These are phyloP conservation scores for Oncorhynchus gorbuscha DNA, from an alignment of 2,113 vertebrate genomes.

Conservation along the genomic window DNA sequence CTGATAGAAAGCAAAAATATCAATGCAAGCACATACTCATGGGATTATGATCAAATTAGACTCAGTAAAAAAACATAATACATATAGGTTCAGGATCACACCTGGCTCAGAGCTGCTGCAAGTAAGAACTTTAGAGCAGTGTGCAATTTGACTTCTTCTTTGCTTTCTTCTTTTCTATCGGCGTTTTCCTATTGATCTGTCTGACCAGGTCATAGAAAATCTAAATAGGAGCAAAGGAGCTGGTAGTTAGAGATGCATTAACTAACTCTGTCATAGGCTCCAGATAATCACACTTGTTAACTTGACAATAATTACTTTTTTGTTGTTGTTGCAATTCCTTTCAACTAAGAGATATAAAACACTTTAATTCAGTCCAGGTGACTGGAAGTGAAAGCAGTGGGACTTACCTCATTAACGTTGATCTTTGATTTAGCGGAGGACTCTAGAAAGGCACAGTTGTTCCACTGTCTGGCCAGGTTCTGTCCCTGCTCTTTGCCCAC, in stretches of 20 bases:
- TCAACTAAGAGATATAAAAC: too few species aligned
- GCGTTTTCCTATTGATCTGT: slow-evolving; percentile 99
- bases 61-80: neutral
- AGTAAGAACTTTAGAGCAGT: slow-evolving; percentile 84
- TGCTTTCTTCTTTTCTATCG: slow-evolving; percentile 99
- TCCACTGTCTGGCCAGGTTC: slow-evolving; percentile 97
- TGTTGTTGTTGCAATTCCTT: too few species aligned
- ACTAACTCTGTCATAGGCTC: too few species aligned
- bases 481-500: slow-evolving; percentile 98
- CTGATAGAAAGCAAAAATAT: too few species aligned
- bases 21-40: neutral
- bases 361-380: neutral
- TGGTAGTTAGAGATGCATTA: neutral
- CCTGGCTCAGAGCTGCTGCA: slow-evolving; percentile 93
- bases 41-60: too few species aligned
- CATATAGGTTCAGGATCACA: slow-evolving; percentile 50
- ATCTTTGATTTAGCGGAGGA: slow-evolving; percentile 99
- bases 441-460: slow-evolving; percentile 99
- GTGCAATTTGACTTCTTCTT: slow-evolving; percentile 90
- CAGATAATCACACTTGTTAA: too few species aligned
- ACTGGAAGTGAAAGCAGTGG: neutral
- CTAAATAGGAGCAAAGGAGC: slow-evolving; percentile 58
- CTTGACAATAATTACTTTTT: too few species aligned
- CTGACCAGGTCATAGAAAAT: slow-evolving; percentile 99
- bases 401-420: slow-evolving; percentile 95